phyloP scores from a whole-genome alignment of 2,113 vertebrate genomes.

The Dendropsophus ebraccatus region DNA sequence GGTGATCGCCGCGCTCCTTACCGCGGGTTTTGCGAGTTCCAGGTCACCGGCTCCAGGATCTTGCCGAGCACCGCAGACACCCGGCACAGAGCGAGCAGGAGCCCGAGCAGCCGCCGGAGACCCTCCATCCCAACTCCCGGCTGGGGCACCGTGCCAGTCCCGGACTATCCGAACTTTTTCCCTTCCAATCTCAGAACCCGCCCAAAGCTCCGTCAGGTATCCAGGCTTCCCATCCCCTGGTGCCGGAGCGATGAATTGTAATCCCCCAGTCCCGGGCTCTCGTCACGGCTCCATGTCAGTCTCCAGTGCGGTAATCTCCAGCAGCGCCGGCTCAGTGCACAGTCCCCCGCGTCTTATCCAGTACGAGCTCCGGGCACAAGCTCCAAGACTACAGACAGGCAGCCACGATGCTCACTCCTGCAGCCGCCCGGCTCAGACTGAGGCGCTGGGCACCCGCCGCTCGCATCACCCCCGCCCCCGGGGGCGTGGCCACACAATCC shows the following conservation, averaged over 20 bases:
- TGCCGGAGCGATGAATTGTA: not conserved
- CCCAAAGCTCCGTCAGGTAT: constrained; percentile 42
- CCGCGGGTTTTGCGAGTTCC: constrained; percentile 52
- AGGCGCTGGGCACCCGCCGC: constrained; percentile 1
- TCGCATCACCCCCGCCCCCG: constrained; percentile 36
- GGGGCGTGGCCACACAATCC: not conserved
- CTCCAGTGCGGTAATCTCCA: not conserved
- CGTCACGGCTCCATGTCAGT: constrained; percentile 39
- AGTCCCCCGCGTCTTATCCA: not conserved
- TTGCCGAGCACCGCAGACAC: constrained; percentile 36
- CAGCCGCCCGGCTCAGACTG: constrained; percentile 47
- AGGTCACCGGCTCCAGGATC: constrained; percentile 55
- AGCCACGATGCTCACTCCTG: not conserved
- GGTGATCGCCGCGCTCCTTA: constrained; percentile 8
- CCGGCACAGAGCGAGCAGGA: constrained; percentile 50
- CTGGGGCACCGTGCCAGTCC: constrained; percentile 14
- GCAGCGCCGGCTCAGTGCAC: not conserved
- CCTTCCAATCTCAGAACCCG: constrained; percentile 21
- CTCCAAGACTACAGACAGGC: not conserved
- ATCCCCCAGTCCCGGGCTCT: constrained; percentile 31
- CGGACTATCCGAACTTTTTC: constrained; percentile 28
- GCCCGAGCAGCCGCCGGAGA: constrained; percentile 45
- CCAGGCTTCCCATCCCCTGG: constrained; percentile 48
- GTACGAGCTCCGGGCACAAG: not conserved
- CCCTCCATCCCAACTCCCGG: constrained; percentile 44